Conservation (phyloP, 2,113 vertebrate species). For the Poeciliopsis turrubarensis region DNA sequence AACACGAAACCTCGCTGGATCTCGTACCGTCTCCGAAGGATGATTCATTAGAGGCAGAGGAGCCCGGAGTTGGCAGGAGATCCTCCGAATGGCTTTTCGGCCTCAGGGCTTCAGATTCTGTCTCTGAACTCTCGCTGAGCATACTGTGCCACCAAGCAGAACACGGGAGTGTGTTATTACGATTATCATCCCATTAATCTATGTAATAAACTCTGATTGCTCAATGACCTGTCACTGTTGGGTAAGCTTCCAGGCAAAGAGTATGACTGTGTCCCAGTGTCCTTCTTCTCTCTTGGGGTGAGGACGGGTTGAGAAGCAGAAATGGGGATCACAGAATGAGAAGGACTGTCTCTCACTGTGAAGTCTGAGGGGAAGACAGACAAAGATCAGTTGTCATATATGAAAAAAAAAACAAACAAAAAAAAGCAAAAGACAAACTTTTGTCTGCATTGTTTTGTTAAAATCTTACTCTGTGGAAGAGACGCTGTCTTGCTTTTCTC, state of each 20-base stretch:
- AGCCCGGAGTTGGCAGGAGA: slow-evolving; percentile 78
- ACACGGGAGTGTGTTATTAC: not conserved
- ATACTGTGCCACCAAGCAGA: slow-evolving; percentile 42
- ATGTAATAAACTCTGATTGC: not conserved
- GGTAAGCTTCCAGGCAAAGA: slow-evolving; percentile 82
- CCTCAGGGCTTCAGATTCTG: slow-evolving; percentile 80
- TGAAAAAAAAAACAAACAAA: not conserved
- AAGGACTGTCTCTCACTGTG: slow-evolving; percentile 81
- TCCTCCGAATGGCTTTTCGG: slow-evolving; percentile 85
- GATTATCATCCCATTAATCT: not conserved
- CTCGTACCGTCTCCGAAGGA: slow-evolving; percentile 86
- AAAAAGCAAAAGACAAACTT: not conserved
- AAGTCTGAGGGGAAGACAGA: slow-evolving; percentile 76
- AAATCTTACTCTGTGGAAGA: slow-evolving; percentile 88
- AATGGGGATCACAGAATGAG: slow-evolving; percentile 50
- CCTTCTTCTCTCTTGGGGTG: slow-evolving; percentile 77
- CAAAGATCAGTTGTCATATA: not conserved
- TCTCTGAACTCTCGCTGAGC: slow-evolving; percentile 78
- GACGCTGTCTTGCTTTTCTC: slow-evolving; percentile 84
- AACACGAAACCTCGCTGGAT: not conserved
- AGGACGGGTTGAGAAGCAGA: slow-evolving; percentile 81
- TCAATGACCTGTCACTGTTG: slow-evolving; percentile 83
- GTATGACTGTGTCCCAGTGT: slow-evolving; percentile 57
- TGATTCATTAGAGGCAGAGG: slow-evolving; percentile 84
- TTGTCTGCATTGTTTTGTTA: not conserved